phyloP scores from a whole-genome alignment of 2,113 vertebrate species.

The human region GRCh38 chr13:91339501-91340000 shows the following conservation, averaged over 20 bases:
- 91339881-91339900: background rate
- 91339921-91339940: background rate
- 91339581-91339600: too few relatives aligned
- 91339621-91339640: too few relatives aligned
- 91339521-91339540: too few relatives aligned
- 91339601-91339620: too few relatives aligned
- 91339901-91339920: background rate
- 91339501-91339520: too few relatives aligned
- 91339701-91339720: too few relatives aligned
- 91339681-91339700: too few relatives aligned
- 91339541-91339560: too few relatives aligned
- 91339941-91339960: background rate
- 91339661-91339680: too few relatives aligned
- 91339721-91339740: too few relatives aligned
- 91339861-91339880: background rate
- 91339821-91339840: background rate
- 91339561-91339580: too few relatives aligned
- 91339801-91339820: background rate
- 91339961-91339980: background rate
- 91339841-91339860: background rate
- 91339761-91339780: background rate
- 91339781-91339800: background rate
- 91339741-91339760: background rate
- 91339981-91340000: background rate
- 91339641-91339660: too few relatives aligned